A percentile compares a stretch with the other conserved stretches of the same genome.
Conservation (phyloP, 1,140 invertebrate species). For the Capitella teleta region DNA sequence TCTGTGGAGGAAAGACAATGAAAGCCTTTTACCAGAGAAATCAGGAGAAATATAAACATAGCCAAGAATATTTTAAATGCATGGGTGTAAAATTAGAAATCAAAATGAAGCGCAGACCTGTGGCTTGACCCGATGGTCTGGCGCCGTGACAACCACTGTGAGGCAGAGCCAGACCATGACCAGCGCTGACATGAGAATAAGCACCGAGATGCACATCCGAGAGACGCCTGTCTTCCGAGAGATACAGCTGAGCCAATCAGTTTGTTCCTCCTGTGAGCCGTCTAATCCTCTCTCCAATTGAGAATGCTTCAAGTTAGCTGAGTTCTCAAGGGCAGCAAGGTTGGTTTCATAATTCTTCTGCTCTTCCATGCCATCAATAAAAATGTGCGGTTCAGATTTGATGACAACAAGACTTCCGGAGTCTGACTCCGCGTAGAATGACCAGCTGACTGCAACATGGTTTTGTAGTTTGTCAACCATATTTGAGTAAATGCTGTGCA, state of each 20-base stretch:
- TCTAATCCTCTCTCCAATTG: constrained; percentile 18
- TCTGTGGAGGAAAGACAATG: constrained; percentile 16
- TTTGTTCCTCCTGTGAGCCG: neutral
- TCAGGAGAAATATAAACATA: neutral
- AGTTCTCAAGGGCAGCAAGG: constrained; percentile 22
- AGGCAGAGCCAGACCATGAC: constrained; percentile 47
- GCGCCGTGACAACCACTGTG: constrained; percentile 34
- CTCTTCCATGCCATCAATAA: constrained; percentile 14
- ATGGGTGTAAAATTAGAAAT: neutral
- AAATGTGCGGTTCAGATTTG: constrained; percentile 27
- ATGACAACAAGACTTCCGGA: constrained; percentile 30
- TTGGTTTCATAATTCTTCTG: constrained; percentile 30
- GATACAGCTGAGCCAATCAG: constrained; percentile 47
- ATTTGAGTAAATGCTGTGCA: constrained; percentile 34
- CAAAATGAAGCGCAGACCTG: neutral
- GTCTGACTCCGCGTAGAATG: constrained; percentile 31
- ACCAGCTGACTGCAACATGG: constrained; percentile 31
- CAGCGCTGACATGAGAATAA: constrained; percentile 41
- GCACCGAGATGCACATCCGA: constrained; percentile 42
- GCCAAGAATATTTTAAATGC: neutral
- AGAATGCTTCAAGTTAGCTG: constrained; percentile 25
- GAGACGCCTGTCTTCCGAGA: constrained; percentile 47
- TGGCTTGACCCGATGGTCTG: constrained; percentile 17
- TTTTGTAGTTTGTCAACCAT: constrained; percentile 30
- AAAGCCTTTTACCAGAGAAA: neutral